Conservation (phyloP, 1,140 invertebrate species). For the Bradynema listronoti region DNA sequence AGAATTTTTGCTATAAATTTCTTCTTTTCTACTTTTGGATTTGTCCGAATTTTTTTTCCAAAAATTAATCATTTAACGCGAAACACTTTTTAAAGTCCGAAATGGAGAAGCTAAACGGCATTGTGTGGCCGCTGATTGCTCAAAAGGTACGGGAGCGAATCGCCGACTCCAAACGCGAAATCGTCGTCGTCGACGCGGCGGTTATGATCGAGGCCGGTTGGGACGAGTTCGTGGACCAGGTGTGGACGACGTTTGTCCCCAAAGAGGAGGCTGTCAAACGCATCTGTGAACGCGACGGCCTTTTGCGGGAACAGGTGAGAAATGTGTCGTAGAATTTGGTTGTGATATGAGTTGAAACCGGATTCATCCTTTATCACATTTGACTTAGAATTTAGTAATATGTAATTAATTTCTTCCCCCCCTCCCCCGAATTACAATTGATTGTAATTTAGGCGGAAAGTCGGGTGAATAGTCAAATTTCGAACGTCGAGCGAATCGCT, state of each 20-base stretch:
- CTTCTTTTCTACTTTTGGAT: too few species aligned
- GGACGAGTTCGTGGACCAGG: constrained; percentile 76
- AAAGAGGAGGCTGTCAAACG: constrained; percentile 73
- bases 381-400: too few species aligned
- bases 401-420: too few species aligned
- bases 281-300: constrained; percentile 70
- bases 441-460: constrained; percentile 65
- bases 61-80: neutral
- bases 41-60: neutral
- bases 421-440: too few species aligned
- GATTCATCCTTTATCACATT: too few species aligned
- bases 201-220: constrained; percentile 80
- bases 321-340: too few species aligned
- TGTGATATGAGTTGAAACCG: too few species aligned
- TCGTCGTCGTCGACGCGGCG: constrained; percentile 86
- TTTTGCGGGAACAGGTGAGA: constrained; percentile 64
- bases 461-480: constrained; percentile 71
- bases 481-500: constrained; percentile 70
- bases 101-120: constrained; percentile 71
- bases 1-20: too few species aligned
- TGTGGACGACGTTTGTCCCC: constrained; percentile 81
- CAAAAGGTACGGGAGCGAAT: constrained; percentile 66
- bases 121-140: constrained; percentile 83
- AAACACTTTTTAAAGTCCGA: constrained; percentile 61
- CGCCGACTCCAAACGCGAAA: constrained; percentile 59